phyloP scores from a whole-genome alignment of 2,797 vertebrate species.

The Lemur catta region DNA sequence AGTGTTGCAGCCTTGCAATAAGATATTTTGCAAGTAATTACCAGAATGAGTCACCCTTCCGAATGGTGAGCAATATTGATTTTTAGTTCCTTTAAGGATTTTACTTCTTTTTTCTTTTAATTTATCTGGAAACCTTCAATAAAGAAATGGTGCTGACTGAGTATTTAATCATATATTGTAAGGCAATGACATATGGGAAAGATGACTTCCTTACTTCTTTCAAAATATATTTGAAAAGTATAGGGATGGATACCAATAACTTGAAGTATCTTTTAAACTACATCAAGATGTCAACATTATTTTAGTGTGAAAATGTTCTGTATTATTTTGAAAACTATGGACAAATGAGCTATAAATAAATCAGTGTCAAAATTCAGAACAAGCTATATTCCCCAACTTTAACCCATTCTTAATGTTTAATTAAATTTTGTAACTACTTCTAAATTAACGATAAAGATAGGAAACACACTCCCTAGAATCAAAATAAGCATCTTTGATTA shows the following conservation, averaged over 20 bases:
- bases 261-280: not conserved
- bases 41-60: slow-evolving; percentile 4
- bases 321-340: not conserved
- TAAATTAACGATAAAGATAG: not conserved
- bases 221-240: slow-evolving; percentile 9
- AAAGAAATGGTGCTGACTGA: not conserved
- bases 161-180: not conserved
- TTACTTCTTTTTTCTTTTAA: not conserved
- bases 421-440: not conserved
- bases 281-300: not conserved
- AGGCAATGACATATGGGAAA: not conserved
- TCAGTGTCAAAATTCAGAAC: not conserved
- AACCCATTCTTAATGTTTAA: not conserved
- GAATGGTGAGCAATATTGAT: not conserved
- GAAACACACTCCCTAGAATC: not conserved
- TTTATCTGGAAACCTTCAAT: slow-evolving; percentile 38
- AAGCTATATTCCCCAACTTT: not conserved
- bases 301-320: not conserved
- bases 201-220: not conserved
- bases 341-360: not conserved
- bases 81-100: slow-evolving; percentile 17
- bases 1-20: not conserved
- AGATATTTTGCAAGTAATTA: slow-evolving; percentile 45
- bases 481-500: not conserved
- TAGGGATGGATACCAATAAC: not conserved